phyloP scores from a whole-genome alignment of 2,113 vertebrate genomes.

The Malurus cyaneus region DNA sequence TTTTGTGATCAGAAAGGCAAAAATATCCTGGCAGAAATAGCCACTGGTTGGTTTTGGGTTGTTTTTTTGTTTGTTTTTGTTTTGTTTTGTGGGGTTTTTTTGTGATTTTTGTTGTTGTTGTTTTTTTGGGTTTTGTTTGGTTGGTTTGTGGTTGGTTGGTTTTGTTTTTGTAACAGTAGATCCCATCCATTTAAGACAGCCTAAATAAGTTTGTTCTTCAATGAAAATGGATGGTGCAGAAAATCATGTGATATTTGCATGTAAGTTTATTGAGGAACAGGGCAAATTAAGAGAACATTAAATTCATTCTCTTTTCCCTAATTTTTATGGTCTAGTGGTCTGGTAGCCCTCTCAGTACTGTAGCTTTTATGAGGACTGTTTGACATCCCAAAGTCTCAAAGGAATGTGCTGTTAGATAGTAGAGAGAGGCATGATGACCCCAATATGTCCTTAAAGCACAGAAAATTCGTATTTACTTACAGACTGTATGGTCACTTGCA shows the following conservation, averaged over 20 bases:
- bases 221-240: neutral
- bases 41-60: no score
- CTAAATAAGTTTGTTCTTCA: neutral
- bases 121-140: no score
- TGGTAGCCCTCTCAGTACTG: neutral
- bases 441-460: neutral
- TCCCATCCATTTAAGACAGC: neutral
- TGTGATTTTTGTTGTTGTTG: neutral
- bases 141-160: no score
- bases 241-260: neutral
- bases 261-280: neutral
- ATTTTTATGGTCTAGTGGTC: neutral
- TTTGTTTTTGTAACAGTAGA: neutral
- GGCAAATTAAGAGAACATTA: neutral
- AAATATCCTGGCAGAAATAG: neutral
- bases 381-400: neutral
- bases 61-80: neutral
- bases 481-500: neutral
- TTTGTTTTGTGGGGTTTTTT: no score
- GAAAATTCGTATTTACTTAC: neutral
- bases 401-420: accelerated
- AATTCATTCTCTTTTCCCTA: neutral
- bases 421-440: neutral
- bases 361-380: neutral
- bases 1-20: neutral